phyloP scores from a whole-genome alignment of 2,113 vertebrate species.

The Microcebus jonahi region DNA sequence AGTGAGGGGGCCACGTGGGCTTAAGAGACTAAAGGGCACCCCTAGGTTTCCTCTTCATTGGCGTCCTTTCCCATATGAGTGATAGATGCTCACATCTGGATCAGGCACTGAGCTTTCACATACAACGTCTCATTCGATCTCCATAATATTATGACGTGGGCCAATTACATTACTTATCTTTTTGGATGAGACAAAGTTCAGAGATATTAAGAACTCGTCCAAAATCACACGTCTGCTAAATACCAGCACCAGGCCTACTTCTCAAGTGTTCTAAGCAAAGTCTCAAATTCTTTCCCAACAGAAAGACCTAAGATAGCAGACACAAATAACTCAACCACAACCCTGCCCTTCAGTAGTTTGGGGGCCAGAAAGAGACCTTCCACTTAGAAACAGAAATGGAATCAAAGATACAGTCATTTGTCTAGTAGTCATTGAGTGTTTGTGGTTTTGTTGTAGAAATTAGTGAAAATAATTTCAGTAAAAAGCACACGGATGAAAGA shows the following conservation, averaged over 20 bases:
- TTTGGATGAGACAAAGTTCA: background rate
- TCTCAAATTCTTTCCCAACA: background rate
- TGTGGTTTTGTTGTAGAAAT: background rate
- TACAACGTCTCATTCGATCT: background rate
- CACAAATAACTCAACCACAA: background rate
- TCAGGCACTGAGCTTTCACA: background rate
- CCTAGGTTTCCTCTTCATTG: background rate
- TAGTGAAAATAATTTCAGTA: slow-evolving; percentile 1
- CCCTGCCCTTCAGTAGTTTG: background rate
- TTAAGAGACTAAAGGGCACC: background rate
- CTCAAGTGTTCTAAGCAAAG: background rate
- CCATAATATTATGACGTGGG: background rate
- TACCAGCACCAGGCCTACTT: background rate
- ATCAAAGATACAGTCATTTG: background rate
- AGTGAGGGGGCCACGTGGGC: too few species aligned
- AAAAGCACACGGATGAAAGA: background rate
- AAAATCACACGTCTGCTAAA: background rate
- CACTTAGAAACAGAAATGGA: background rate
- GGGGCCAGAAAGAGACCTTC: background rate
- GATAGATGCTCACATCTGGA: background rate
- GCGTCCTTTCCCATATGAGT: background rate
- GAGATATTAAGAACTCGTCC: background rate
- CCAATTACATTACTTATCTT: background rate
- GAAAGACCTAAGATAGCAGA: background rate
- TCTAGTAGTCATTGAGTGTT: background rate